phyloP scores from a whole-genome alignment of 2,888 invertebrate species.

The Sepiola atlantica region DNA sequence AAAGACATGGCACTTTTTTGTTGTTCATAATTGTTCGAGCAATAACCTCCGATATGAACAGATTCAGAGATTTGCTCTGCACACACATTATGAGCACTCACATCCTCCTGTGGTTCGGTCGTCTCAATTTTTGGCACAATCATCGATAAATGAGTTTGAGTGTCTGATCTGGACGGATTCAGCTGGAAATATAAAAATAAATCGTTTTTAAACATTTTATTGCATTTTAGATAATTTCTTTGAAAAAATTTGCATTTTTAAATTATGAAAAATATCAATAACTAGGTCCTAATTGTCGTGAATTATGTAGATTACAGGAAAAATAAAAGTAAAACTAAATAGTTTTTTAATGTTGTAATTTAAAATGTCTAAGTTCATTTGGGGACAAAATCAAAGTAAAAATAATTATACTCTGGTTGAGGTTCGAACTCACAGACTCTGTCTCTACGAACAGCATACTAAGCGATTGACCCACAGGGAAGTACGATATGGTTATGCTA shows the following conservation, averaged over 20 bases:
- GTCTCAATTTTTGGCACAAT: conserved; percentile 21
- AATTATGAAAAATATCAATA: too few species aligned
- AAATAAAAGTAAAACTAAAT: too few species aligned
- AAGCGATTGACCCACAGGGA: too few species aligned
- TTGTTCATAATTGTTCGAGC: neutral
- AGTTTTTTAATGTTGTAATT: too few species aligned
- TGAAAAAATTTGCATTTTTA: neutral
- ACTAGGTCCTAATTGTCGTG: too few species aligned
- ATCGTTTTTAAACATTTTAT: neutral
- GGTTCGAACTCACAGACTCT: too few species aligned
- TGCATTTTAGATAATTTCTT: neutral
- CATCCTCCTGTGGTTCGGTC: neutral
- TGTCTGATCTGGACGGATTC: neutral
- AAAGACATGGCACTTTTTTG: neutral
- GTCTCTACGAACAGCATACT: too few species aligned
- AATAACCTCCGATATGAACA: conserved; percentile 18
- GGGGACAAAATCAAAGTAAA: too few species aligned
- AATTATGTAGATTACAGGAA: too few species aligned
- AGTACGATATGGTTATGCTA: too few species aligned
- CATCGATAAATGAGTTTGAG: neutral
- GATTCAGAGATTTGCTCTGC: neutral
- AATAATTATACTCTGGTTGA: too few species aligned
- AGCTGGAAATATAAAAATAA: neutral
- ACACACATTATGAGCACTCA: neutral
- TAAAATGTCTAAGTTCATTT: too few species aligned